These are phyloP conservation scores for Philaethria dido DNA, from an alignment of 2,888 invertebrate genomes.

Conservation along the genomic window DNA sequence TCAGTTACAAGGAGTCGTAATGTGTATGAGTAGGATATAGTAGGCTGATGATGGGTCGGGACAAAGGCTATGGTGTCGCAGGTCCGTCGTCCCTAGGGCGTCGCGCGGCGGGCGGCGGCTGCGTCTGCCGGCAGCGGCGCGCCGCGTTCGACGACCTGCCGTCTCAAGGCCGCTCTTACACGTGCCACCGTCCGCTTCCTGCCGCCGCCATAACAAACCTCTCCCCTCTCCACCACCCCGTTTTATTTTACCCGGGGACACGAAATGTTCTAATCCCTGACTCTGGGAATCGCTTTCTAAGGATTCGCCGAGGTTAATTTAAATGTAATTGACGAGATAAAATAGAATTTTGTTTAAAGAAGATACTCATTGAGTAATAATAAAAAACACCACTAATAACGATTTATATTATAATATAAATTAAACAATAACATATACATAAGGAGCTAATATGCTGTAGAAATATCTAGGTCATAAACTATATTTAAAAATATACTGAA, in stretches of 20 bases:
- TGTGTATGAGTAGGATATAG: slow-evolving; percentile 5
- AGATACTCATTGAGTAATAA: background rate
- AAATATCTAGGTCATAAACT: slow-evolving; percentile 15
- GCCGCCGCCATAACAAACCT: slow-evolving; percentile 80
- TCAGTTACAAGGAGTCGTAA: background rate
- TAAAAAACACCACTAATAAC: background rate
- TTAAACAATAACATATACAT: background rate
- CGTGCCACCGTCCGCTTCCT: slow-evolving; percentile 78
- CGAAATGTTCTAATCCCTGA: slow-evolving; percentile 49
- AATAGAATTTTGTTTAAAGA: slow-evolving; percentile 11
- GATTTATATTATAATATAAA: background rate
- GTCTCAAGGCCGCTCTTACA: slow-evolving; percentile 81
- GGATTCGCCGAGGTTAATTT: slow-evolving; percentile 42
- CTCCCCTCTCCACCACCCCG: slow-evolving; percentile 64
- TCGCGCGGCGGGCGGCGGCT: slow-evolving; percentile 48
- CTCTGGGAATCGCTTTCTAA: slow-evolving; percentile 45
- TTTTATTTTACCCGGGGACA: slow-evolving; percentile 49
- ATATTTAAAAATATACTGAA: slow-evolving; percentile 12
- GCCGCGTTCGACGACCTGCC: slow-evolving; percentile 75
- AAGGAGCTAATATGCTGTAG: slow-evolving; percentile 7
- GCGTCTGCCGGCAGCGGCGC: slow-evolving; percentile 59
- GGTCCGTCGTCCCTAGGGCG: slow-evolving; percentile 41
- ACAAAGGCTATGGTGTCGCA: slow-evolving; percentile 53
- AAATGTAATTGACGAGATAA: slow-evolving; percentile 33
- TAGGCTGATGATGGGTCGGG: slow-evolving; percentile 45